A percentile compares a stretch with the other conserved stretches of the same genome.
phyloP scores from a whole-genome alignment of 2,113 vertebrate species.

The Ophthalmolycus amberensis region DNA sequence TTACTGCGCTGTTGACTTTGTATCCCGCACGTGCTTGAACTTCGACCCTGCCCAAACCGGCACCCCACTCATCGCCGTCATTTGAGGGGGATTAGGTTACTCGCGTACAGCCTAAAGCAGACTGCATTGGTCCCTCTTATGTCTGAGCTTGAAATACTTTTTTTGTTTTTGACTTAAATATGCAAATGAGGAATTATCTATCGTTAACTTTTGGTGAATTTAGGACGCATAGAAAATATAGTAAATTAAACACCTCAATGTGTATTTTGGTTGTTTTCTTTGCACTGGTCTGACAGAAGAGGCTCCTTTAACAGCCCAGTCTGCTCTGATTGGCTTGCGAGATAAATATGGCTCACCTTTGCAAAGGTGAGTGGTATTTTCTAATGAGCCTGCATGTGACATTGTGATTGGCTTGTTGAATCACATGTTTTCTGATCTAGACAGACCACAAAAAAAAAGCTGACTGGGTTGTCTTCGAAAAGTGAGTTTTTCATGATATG shows the following conservation, averaged over 20 bases:
- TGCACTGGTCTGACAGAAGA: neutral
- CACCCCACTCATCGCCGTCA: slow-evolving; percentile 42
- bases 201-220: neutral
- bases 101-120: neutral
- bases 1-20: slow-evolving; percentile 62
- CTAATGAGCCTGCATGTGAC: neutral
- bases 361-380: neutral
- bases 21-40: slow-evolving; percentile 61
- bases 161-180: slow-evolving; percentile 3
- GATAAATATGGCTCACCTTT: neutral
- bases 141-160: slow-evolving; percentile 23
- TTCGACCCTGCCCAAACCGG: slow-evolving; percentile 55
- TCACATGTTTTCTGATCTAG: neutral
- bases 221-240: neutral
- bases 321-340: neutral
- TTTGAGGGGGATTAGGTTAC: slow-evolving; percentile 55
- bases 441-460: neutral
- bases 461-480: too few species aligned
- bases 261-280: neutral
- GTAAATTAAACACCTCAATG: neutral
- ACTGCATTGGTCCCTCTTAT: slow-evolving; percentile 5
- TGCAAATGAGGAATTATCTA: neutral
- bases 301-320: neutral
- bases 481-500: neutral
- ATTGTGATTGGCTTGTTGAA: neutral